phyloP scores from a whole-genome alignment of 2,113 vertebrate species.

The Lontra canadensis region DNA sequence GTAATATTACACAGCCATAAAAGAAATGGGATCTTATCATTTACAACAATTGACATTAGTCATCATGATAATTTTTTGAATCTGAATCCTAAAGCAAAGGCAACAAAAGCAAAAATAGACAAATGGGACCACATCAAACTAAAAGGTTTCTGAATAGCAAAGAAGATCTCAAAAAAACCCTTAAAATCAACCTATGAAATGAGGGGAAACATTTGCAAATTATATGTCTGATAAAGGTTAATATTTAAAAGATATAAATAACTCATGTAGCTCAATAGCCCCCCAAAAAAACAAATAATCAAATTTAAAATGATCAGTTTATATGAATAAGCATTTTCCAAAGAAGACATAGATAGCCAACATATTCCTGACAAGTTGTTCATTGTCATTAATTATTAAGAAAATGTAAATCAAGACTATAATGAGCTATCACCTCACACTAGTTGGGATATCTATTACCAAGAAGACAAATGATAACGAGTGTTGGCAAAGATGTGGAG shows the following conservation, averaged over 20 bases:
- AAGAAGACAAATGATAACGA: not conserved
- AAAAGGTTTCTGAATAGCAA: not conserved
- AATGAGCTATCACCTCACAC: not conserved
- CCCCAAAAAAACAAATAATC: not conserved
- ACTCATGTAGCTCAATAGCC: not conserved
- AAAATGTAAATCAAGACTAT: not conserved
- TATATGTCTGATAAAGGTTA: not conserved
- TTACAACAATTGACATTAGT: not conserved
- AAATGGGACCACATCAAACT: not conserved
- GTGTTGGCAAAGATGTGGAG: not conserved
- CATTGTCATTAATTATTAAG: not conserved
- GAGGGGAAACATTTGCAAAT: not conserved
- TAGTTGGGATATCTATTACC: not conserved
- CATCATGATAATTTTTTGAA: not conserved
- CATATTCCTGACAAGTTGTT: not conserved
- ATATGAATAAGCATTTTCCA: not conserved
- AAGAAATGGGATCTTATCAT: not conserved
- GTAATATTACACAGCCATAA: not conserved
- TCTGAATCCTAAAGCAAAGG: not conserved
- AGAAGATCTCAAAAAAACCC: not conserved
- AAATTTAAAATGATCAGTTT: not conserved
- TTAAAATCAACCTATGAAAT: not conserved
- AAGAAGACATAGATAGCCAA: not conserved
- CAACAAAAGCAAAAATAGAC: not conserved
- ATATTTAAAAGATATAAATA: not conserved